Percentiles rank a stretch among this genome's conserved stretches.
These are phyloP conservation scores for Hippopotamus amphibius DNA, from an alignment of 2,113 vertebrate genomes.

Conservation along the genomic window DNA sequence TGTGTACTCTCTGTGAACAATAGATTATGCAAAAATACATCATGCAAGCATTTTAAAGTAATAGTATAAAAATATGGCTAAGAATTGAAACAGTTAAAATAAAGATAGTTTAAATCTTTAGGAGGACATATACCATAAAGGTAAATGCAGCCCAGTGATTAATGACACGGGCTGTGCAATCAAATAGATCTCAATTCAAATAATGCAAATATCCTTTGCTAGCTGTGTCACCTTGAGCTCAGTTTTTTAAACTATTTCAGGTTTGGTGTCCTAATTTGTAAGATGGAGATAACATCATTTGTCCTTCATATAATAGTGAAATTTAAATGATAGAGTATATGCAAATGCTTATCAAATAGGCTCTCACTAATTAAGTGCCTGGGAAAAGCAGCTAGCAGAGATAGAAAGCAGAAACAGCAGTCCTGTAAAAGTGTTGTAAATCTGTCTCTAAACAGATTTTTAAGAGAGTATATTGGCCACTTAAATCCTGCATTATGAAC, in stretches of 20 bases:
- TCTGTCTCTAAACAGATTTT: constrained; percentile 44
- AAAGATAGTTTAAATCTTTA: background rate
- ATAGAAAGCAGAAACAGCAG: background rate
- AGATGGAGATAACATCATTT: constrained; percentile 42
- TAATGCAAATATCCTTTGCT: constrained; percentile 24
- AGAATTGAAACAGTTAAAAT: constrained; percentile 51
- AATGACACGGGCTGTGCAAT: constrained; percentile 20
- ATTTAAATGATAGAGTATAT: constrained; percentile 56
- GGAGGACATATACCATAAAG: background rate
- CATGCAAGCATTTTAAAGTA: background rate
- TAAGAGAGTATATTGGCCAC: background rate
- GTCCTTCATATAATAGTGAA: constrained; percentile 22
- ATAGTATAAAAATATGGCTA: background rate
- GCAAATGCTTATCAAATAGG: constrained; percentile 47
- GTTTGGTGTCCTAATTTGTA: constrained; percentile 60
- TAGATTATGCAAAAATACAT: background rate
- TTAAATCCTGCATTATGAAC: background rate
- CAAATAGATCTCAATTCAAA: constrained; percentile 51
- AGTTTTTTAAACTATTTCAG: background rate
- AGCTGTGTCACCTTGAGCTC: constrained; percentile 54
- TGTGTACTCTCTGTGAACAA: background rate
- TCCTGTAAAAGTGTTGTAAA: constrained; percentile 44
- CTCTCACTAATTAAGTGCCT: background rate
- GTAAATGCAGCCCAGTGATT: constrained; percentile 30
- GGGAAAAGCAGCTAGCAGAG: background rate